Base-by-base conservation (phyloP, 2,888 invertebrate species). In the Elegia similella region DNA sequence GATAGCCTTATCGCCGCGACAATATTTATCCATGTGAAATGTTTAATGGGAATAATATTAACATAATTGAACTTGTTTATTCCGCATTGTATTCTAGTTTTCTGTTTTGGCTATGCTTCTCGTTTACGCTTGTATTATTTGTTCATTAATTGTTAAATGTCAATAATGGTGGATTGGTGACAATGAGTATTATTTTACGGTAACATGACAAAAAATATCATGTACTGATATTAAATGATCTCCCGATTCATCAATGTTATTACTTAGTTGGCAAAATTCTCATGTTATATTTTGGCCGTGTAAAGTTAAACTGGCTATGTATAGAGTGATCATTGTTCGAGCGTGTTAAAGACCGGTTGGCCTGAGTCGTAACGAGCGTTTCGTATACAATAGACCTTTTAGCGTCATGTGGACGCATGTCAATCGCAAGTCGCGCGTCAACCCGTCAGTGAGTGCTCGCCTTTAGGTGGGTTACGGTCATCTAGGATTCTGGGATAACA, bases 311-410 rank as follows among this genome's bases (percentile, higher is more conserved):
- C 72, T 68, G 69, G 74, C 76, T 86, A 88, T 82, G 85, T 89
- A 88, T 88, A 84, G 77, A 88, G 87, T 87, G 86, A 89, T 89
- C 88, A 88, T 86, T 86, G 89, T 89, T 80, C 75, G 72, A 80
- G 72, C 84, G 88, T 87, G 90, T 88, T 90, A 88, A 90, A 86
- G 89, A 88, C 89, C 88, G 90, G 89, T 89, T 76, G 80, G 81
- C 73, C 73, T 75, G 73, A 73, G 77, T 75, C 73, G 79, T 90
- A 89, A 90, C 88, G 89, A 90, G 88, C 84, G 73, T 80, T 82
- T 82, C 83, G 90, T 88, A 90, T 91, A 91, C 91, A 91, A 91
- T 91, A 88, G 90, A 88, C 89, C 91, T 90, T 89, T 91, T 91
- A 91, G 85, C 86, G 91, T 91, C 91, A 89, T 78, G 80, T 78